Evolutionary conservation across 2,888 invertebrate genomes (phyloP).

Genomic region (Drosophila gaucha): DNA sequence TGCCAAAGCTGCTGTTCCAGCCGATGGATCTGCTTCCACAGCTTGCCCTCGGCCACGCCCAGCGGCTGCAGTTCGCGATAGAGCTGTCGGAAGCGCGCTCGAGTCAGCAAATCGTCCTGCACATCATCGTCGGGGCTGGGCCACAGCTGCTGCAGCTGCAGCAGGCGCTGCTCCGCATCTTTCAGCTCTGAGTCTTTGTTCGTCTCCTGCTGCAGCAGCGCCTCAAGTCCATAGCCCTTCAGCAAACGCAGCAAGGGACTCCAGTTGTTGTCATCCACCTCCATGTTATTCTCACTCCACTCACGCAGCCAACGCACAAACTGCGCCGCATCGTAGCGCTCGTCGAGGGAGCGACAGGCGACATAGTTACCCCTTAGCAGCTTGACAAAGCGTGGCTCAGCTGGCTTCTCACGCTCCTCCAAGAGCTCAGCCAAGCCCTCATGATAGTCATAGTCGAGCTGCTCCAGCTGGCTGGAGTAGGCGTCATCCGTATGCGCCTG

Average conservation of each 20-base stretch:
- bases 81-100: slow-evolving; percentile 1
- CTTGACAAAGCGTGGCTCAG: slow-evolving; percentile 28
- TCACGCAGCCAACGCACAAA: slow-evolving; percentile 28
- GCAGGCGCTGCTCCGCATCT: slow-evolving; percentile 26
- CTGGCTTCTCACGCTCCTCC: background rate
- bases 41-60: background rate
- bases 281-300: background rate
- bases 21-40: slow-evolving; percentile 25
- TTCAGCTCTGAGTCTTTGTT: background rate
- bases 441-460: slow-evolving; percentile 49
- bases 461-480: slow-evolving; percentile 35
- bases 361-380: slow-evolving; percentile 39
- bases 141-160: slow-evolving; percentile 22
- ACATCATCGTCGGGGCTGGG: background rate
- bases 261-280: background rate
- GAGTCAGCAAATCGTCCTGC: background rate
- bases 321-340: background rate
- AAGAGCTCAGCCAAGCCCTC: slow-evolving; percentile 13
- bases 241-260: slow-evolving; percentile 9
- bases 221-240: background rate
- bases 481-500: slow-evolving; percentile 5
- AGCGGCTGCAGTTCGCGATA: slow-evolving; percentile 12
- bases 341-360: slow-evolving; percentile 35
- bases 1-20: slow-evolving; percentile 12
- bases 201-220: background rate